Base-by-base conservation (phyloP, 2,113 vertebrate species). In the Embiotoca jacksoni region DNA sequence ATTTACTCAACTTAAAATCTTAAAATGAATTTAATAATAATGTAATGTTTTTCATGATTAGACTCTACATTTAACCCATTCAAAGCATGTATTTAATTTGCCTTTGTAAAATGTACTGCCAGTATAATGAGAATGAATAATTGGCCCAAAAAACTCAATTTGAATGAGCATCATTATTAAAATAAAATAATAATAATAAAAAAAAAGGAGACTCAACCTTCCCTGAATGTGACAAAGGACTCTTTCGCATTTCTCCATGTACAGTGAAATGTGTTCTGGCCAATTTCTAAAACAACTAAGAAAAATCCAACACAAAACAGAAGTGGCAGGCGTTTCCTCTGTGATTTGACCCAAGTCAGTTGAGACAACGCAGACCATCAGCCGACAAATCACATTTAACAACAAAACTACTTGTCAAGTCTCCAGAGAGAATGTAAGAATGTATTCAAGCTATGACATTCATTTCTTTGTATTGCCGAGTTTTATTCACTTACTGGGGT, bases 121-220 rank as follows among this genome's bases (percentile, higher is more conserved):
- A 41, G 62, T 55, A 57, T 66, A 75, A 74, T 70, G 61, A 78
- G 66, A 46, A 60, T 72, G 61, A 35, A 76, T 69, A 64, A 77
- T 23, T 77, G 63, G 72, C 77, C 63, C 61, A 31, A 67, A 75
- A 75, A 50, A 61, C 44, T 66, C 14, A 59, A 64, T 72, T 56
- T 70, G 50, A 83, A 68, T 65, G 70, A 75, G 35, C 58, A 52
- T 66, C 47, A 36, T 23, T 23, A 23, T 23, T 23, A 23, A 23
- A 23, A 23, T 23, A 23, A 23, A 23, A 7, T 62, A 36, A 33
- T 57, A 33, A 70, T 61, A 44, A 44, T 11, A 1, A 44, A 13
- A 7, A 7, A 65, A 50, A 70, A 46, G 16, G 10, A 62, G 39
- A 52, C 30, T 62, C 50, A 54, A 46, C 37, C 54, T 35, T 60